Evolutionary conservation across 2,888 invertebrate species (phyloP), one percentile per base, ranked within the genome.

Genomic region (Nomada fucata): DNA sequence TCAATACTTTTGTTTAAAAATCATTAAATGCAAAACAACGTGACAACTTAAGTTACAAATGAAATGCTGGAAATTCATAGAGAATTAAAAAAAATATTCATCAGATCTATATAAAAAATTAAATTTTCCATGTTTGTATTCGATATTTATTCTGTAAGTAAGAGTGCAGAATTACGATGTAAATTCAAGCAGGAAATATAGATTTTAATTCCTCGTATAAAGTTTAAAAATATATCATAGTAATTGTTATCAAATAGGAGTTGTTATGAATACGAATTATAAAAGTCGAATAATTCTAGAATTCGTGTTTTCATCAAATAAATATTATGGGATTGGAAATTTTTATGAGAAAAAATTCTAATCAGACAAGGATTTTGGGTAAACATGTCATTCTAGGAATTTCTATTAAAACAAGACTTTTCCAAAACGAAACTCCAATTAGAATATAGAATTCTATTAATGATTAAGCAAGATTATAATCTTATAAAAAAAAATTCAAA

Each of bases 41-140:
- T 13, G 57, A 60, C 47, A 74, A 53, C 20, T 4, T 18, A 52
- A 44, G n/a, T 50, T 47, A 57, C 57, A 20, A 23, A 23, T 57
- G 23, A 57, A 57, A 20, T 23, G 23, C 9, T 5, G 13, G 42
- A 63, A 23, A 20, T 44, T 57, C 18, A 44, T 36, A 67, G 26
- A 61, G 61, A 44, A 60, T 55, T 52, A 72, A 72, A 63, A 63
- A 71, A 74, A 68, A 47, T 47, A 61, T 23, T 15, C 50, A 26
- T 67, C 47, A 71, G 53, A 65, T 67, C 78, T 71, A 68, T 26
- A 20, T 52, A 76, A 42, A 26, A 65, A 68, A 59, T 60, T 57
- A 44, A 76, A 50, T 50, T 67, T 36, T 26, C 36, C 18, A 44
- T 20, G 29, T 69, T 29, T 20, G 29, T 59, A 52, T 60, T 29